Percentiles rank a stretch among this genome's conserved stretches.
Evolutionary conservation across 2,113 vertebrate species (phyloP).

Genomic region (Bubo scandiacus): DNA sequence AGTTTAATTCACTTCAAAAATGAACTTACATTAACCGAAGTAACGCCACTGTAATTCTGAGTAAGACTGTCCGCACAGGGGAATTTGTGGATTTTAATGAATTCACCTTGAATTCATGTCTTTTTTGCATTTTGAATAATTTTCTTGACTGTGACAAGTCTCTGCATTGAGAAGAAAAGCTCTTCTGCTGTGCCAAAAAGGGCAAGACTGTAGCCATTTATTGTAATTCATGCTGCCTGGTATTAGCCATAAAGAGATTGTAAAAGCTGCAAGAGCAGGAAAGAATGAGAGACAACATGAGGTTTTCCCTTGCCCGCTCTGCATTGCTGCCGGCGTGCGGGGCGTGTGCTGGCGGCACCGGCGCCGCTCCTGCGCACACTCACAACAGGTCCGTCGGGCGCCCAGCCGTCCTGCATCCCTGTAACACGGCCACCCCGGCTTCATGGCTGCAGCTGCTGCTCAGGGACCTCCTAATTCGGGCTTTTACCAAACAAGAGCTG

Average conservation of each 20-base stretch:
- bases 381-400: accelerated
- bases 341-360: neutral
- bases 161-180: neutral
- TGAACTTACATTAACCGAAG: neutral
- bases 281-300: accelerated
- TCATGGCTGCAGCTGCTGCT: neutral
- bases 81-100: conserved; percentile 3
- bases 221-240: neutral
- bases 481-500: neutral
- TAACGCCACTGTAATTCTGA: neutral
- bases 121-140: neutral
- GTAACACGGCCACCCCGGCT: neutral
- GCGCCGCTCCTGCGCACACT: neutral
- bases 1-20: conserved; percentile 19
- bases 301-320: neutral
- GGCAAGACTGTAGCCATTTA: neutral
- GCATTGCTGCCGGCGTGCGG: accelerated
- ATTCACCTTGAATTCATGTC: neutral
- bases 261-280: neutral
- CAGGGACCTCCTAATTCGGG: accelerated
- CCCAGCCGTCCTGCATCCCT: neutral
- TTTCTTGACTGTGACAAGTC: neutral
- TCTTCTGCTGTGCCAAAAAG: neutral
- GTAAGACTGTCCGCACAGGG: neutral
- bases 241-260: neutral